Conservation (phyloP, 2,888 invertebrate genomes). For the Rhimphoctona megacephalus region DNA sequence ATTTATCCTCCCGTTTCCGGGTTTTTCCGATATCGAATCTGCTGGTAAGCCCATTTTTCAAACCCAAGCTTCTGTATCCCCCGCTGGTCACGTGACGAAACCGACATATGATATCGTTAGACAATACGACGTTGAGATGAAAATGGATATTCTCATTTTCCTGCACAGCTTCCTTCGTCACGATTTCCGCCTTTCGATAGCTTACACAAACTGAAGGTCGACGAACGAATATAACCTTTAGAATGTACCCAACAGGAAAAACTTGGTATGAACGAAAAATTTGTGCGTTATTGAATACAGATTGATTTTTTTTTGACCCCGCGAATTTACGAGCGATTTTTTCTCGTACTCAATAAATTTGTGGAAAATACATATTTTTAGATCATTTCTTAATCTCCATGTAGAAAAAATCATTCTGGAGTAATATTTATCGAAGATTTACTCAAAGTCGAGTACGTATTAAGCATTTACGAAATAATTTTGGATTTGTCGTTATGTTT, state of each 20-base stretch:
- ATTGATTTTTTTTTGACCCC: neutral
- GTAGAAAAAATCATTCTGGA: too few relatives aligned
- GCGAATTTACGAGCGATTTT: neutral
- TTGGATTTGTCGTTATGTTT: neutral
- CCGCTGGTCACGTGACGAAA: constrained; percentile 13
- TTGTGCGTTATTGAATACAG: neutral
- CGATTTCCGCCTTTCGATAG: neutral
- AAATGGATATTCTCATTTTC: constrained; percentile 23
- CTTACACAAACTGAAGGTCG: neutral
- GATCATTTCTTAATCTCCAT: neutral
- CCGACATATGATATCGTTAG: constrained; percentile 6
- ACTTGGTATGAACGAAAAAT: neutral
- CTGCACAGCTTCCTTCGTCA: constrained; percentile 26
- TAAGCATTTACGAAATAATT: neutral
- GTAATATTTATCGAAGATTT: neutral
- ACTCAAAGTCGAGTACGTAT: neutral
- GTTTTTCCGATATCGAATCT: constrained; percentile 39
- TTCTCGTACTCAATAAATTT: neutral
- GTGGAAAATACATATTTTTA: neutral
- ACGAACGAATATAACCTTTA: neutral
- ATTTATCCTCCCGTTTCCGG: constrained; percentile 48
- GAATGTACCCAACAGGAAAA: neutral
- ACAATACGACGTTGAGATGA: neutral
- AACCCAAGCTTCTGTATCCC: constrained; percentile 18
- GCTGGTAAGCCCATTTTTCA: constrained; percentile 55